These are phyloP conservation scores for Temnothorax curvispinosus DNA, from an alignment of 1,140 invertebrate species.

Conservation along the genomic window DNA sequence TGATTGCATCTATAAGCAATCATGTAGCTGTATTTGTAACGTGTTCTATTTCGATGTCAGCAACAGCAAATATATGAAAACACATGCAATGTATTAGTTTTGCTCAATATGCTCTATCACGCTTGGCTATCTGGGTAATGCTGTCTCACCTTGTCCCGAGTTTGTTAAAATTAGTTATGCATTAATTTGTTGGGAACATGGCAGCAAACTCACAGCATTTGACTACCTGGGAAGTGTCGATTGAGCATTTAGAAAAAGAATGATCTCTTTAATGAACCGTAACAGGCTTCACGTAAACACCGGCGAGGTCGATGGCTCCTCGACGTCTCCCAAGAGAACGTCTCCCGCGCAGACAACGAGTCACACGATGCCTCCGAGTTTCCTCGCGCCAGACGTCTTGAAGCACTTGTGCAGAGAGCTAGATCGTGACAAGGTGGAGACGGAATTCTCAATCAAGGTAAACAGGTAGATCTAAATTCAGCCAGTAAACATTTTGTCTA, in stretches of 20 bases:
- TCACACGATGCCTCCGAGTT: conserved; percentile 78
- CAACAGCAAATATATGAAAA: too few species aligned
- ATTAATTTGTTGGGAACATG: too few species aligned
- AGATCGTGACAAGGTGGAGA: conserved; percentile 89
- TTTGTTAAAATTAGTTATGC: too few species aligned
- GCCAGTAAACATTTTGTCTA: background rate
- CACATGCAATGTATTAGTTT: too few species aligned
- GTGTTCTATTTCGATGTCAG: too few species aligned
- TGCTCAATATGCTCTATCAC: too few species aligned
- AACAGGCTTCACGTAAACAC: conserved; percentile 54
- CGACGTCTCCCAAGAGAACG: conserved; percentile 67
- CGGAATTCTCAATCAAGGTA: conserved; percentile 89
- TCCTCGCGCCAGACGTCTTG: conserved; percentile 88
- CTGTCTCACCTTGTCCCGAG: too few species aligned
- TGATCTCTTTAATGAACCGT: background rate
- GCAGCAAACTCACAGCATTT: too few species aligned
- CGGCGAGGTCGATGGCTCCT: conserved; percentile 11
- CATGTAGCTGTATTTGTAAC: too few species aligned
- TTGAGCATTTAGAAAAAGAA: background rate
- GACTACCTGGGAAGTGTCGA: background rate
- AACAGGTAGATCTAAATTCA: background rate
- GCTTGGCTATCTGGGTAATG: too few species aligned
- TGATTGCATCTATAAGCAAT: too few species aligned
- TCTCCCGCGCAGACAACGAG: conserved; percentile 53
- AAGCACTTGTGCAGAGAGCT: conserved; percentile 89